Evolutionary conservation across 2,888 invertebrate genomes (phyloP), one percentile per base, ranked within the genome.

Genomic region (Diachrysia chrysitis): DNA sequence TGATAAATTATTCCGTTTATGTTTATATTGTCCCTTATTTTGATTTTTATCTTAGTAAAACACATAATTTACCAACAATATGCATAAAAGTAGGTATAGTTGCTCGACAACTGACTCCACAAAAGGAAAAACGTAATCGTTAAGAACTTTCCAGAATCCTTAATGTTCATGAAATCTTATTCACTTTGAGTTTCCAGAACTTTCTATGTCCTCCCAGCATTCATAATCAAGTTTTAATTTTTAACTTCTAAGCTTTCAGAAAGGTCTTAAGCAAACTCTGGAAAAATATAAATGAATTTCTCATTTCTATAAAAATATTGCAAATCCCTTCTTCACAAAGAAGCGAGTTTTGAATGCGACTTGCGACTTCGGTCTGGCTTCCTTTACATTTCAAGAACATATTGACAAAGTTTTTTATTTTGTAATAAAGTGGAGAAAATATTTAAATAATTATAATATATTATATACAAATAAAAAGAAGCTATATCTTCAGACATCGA

Each of bases 211-310:
- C 42, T 58, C 29, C 64, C 35, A 65, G 57, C 64, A 61, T 67
- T 76, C 76, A 53, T 71, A 76, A 66, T 75, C 60, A 72, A 76
- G 51, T 68, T 72, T 68, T 61, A 68, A 64, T 63, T 68, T 74
- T 54, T 56, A 71, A 75, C 65, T 68, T 71, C 51, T 70, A 66
- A 71, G 63, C 58, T 75, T 66, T 67, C 55, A 46, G 35, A 42
- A 54, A 59, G 35, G 19, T 46, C 32, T 46, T 21, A 42, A 16
- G 58, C n/a, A 37, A 71, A 76, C 55, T 55, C 48, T n/a, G 19
- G 37, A 48, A 75, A 64, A 74, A 61, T 42, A 61, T 61, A 29
- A 73, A 76, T 64, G 66, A 71, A 66, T 56, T 75, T 71, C 61
- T 63, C 67, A 62, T 71, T 75, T 71, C 37, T 76, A 67, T 75